Percentiles rank a stretch among this genome's conserved stretches.
Conservation (phyloP, 2,797 vertebrate genomes). For the Melanotaenia pygmaea region DNA sequence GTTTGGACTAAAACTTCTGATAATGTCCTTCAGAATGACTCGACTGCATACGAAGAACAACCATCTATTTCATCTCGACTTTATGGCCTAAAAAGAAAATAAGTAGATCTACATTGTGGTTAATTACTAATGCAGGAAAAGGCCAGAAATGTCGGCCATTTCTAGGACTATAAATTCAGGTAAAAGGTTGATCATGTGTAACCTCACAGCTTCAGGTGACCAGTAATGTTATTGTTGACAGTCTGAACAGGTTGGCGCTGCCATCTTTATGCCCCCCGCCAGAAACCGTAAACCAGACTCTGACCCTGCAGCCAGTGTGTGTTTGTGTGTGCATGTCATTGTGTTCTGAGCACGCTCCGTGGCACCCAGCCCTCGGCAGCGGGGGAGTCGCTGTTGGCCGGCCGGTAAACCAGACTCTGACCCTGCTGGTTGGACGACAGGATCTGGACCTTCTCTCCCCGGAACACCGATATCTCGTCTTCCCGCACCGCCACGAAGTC, state of each 20-base stretch:
- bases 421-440: slow-evolving; percentile 97
- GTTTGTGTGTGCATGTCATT: slow-evolving; percentile 51
- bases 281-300: slow-evolving; percentile 37
- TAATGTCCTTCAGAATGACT: too few species aligned
- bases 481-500: slow-evolving; percentile 97
- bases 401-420: slow-evolving; percentile 96
- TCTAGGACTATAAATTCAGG: too few species aligned
- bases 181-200: too few species aligned
- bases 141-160: too few species aligned
- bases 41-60: too few species aligned
- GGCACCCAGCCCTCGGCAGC: slow-evolving; percentile 98
- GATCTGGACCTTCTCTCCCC: slow-evolving; percentile 96
- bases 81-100: too few species aligned
- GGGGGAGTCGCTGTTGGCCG: slow-evolving; percentile 91
- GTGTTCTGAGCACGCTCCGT: slow-evolving; percentile 86
- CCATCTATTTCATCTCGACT: too few species aligned
- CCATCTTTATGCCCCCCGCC: background rate
- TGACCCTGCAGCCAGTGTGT: slow-evolving; percentile 42
- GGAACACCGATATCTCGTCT: slow-evolving; percentile 95
- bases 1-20: too few species aligned
- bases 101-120: too few species aligned
- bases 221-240: too few species aligned
- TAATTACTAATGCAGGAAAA: too few species aligned
- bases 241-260: background rate
- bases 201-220: too few species aligned